Percentiles rank a stretch among this genome's conserved stretches.
phyloP scores from a whole-genome alignment of 2,113 vertebrate genomes.

The Nothobranchius furzeri region DNA sequence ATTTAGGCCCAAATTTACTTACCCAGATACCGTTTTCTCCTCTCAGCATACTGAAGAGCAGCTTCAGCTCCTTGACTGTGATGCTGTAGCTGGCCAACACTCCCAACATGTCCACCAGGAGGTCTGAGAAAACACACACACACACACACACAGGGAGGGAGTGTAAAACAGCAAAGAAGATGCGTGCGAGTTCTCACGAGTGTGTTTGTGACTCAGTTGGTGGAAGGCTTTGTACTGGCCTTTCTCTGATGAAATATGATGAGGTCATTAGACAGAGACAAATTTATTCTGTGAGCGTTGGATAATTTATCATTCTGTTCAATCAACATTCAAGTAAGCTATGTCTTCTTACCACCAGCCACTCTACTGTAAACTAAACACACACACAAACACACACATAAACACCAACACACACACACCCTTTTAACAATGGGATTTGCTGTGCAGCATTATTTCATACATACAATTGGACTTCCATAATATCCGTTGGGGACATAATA shows the following conservation, averaged over 20 bases:
- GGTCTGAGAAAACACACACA: conserved; percentile 82
- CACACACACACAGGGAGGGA: conserved; percentile 12
- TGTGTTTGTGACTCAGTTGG: conserved; percentile 20
- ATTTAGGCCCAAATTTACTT: conserved; percentile 59
- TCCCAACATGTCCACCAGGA: conserved; percentile 99
- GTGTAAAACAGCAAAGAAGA: conserved; percentile 4
- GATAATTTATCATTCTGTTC: conserved; percentile 31
- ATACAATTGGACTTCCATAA: not conserved
- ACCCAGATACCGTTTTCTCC: conserved; percentile 98
- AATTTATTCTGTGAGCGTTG: conserved; percentile 10
- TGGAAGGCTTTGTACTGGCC: conserved; percentile 26
- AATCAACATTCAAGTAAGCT: conserved; percentile 13
- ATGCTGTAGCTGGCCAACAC: conserved; percentile 99
- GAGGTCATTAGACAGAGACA: conserved; percentile 27
- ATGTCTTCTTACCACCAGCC: conserved; percentile 3
- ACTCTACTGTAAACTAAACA: not conserved
- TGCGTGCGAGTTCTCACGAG: conserved; percentile 1
- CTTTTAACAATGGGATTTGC: not conserved
- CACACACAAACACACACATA: not conserved
- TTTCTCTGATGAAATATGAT: conserved; percentile 29
- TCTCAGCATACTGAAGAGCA: conserved; percentile 99
- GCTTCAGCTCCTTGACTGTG: conserved; percentile 98
- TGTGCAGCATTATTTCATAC: conserved; percentile 5
- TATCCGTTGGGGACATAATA: too few relatives aligned
- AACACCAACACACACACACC: conserved; percentile 5